Evolutionary conservation across 2,888 invertebrate genomes (phyloP).

Genomic region (Lepidochrysops patricia): DNA sequence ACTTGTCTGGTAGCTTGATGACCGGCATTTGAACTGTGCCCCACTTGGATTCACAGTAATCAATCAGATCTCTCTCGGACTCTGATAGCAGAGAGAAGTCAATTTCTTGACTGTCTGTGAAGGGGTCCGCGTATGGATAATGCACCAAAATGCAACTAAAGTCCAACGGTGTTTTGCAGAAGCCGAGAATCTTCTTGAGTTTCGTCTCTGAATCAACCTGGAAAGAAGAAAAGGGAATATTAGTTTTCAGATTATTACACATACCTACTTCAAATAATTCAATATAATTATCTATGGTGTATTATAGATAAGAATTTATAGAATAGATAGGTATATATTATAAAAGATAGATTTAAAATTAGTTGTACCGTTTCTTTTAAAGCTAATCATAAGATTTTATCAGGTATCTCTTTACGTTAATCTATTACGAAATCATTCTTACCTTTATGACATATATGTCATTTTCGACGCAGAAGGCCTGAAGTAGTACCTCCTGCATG

Average conservation of each 20-base stretch:
- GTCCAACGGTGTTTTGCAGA: slow-evolving; percentile 54
- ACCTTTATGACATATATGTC: slow-evolving; percentile 85
- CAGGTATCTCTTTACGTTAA: not conserved
- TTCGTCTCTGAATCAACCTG: slow-evolving; percentile 75
- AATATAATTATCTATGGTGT: too few relatives aligned
- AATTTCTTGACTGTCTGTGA: slow-evolving; percentile 56
- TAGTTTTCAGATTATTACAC: not conserved
- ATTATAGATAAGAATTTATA: too few relatives aligned
- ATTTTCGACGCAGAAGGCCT: slow-evolving; percentile 86
- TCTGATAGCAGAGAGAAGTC: slow-evolving; percentile 71
- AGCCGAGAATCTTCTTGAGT: slow-evolving; percentile 63
- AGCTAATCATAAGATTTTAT: too few relatives aligned
- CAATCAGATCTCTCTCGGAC: slow-evolving; percentile 76
- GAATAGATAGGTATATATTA: too few relatives aligned
- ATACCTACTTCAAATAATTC: too few relatives aligned
- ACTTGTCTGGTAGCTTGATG: slow-evolving; percentile 78
- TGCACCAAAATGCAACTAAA: slow-evolving; percentile 75
- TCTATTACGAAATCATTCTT: slow-evolving; percentile 28
- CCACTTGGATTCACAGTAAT: slow-evolving; percentile 80
- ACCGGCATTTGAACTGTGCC: slow-evolving; percentile 77
- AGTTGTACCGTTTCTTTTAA: too few relatives aligned
- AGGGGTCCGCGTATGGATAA: slow-evolving; percentile 63
- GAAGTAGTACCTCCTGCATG: slow-evolving; percentile 84
- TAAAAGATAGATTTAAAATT: too few relatives aligned
- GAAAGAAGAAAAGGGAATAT: slow-evolving; percentile 35